phyloP scores from a whole-genome alignment of 2,797 vertebrate species.

The Scyliorhinus canicula region DNA sequence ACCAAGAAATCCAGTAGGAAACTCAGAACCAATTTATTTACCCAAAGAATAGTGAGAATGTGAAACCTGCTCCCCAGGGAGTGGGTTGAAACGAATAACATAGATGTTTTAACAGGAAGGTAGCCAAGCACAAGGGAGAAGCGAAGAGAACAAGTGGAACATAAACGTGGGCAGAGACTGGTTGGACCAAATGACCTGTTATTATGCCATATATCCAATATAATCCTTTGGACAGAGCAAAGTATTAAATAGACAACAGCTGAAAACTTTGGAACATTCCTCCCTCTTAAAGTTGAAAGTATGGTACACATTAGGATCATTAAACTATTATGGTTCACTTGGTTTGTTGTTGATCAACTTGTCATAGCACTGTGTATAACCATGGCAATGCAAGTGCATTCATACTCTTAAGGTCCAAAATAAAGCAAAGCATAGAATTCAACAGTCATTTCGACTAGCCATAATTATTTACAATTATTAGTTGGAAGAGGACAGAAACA shows the following conservation, averaged over 20 bases:
- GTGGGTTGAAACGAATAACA: background rate
- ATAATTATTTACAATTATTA: background rate
- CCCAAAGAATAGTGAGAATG: background rate
- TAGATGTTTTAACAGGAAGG: background rate
- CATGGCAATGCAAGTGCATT: background rate
- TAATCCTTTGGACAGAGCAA: background rate
- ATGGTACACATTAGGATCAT: background rate
- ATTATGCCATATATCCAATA: background rate
- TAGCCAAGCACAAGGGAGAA: background rate
- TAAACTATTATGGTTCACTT: background rate
- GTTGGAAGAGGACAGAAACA: background rate
- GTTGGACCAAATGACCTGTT: background rate
- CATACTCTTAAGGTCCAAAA: background rate
- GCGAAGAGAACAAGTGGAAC: background rate
- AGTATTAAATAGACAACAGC: background rate
- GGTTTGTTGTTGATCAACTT: background rate
- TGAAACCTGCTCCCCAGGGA: background rate
- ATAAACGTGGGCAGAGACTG: background rate
- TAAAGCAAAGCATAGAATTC: background rate
- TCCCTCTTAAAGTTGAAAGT: background rate
- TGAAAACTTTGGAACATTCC: background rate
- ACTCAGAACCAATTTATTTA: background rate
- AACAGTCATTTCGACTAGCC: background rate
- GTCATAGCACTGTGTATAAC: background rate
- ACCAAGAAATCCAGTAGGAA: background rate